Evolutionary conservation across 2,113 vertebrate species (phyloP).

Genomic region (Xiphorhynchus elegans): DNA sequence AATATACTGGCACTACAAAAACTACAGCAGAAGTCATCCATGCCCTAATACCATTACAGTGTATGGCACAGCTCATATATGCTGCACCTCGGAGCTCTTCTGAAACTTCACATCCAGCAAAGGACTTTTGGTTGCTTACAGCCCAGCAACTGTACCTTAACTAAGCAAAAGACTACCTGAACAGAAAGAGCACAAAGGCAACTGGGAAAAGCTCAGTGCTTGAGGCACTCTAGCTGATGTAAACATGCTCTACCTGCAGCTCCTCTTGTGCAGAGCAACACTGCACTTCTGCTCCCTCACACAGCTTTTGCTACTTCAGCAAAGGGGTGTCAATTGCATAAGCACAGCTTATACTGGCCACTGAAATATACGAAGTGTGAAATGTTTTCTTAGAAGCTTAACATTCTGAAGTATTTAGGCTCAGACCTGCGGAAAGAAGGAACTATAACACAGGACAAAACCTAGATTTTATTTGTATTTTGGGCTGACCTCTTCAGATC

Average conservation of each 20-base stretch:
- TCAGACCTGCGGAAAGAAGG: neutral
- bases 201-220: neutral
- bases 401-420: neutral
- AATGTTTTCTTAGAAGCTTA: neutral
- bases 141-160: neutral
- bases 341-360: neutral
- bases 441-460: neutral
- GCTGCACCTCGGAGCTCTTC: neutral
- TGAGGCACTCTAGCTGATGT: neutral
- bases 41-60: neutral
- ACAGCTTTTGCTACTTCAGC: neutral
- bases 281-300: neutral
- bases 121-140: neutral
- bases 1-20: neutral
- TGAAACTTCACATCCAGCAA: rapidly evolving
- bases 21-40: neutral
- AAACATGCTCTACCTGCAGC: neutral
- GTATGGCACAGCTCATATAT: neutral
- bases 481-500: neutral
- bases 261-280: neutral
- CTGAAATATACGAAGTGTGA: neutral
- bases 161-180: neutral
- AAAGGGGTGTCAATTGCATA: neutral
- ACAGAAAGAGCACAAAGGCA: neutral
- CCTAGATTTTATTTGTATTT: neutral